A percentile compares a stretch with the other conserved stretches of the same genome.
phyloP scores from a whole-genome alignment of 1,140 invertebrate genomes.

The Zaprionus taronus region DNA sequence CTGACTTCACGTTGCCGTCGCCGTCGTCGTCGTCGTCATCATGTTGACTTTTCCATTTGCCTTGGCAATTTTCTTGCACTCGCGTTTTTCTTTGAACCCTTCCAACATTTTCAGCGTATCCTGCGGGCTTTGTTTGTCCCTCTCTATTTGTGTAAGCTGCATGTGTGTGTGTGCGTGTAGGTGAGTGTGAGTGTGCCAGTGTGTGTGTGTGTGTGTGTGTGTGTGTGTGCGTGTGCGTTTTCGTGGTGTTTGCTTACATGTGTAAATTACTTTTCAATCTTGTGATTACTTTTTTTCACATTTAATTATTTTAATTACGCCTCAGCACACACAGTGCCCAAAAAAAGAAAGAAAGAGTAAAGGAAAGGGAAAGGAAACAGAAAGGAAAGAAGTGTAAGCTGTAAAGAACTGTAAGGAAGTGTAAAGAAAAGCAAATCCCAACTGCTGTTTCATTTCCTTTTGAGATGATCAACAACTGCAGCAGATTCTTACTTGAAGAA shows the following conservation, averaged over 20 bases:
- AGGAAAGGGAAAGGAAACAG: background rate
- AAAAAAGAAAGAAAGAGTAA: background rate
- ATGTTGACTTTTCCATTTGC: constrained; percentile 81
- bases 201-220: constrained; percentile 31
- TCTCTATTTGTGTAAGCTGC: constrained; percentile 67
- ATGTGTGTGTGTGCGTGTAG: constrained; percentile 17
- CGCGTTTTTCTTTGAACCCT: constrained; percentile 62
- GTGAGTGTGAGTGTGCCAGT: constrained; percentile 15
- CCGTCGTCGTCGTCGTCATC: constrained; percentile 44
- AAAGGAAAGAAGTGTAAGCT: no score
- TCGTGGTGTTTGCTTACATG: constrained; percentile 78
- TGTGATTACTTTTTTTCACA: constrained; percentile 81
- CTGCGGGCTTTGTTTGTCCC: constrained; percentile 73
- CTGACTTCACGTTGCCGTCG: constrained; percentile 30
- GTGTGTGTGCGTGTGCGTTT: constrained; percentile 31
- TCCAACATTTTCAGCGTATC: constrained; percentile 52
- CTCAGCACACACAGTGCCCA: constrained; percentile 45
- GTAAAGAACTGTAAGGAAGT: no score
- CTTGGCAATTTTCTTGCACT: constrained; percentile 71
- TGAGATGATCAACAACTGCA: no score
- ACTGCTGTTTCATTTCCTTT: background rate
- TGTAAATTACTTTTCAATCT: constrained; percentile 83
- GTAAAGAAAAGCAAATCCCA: background rate
- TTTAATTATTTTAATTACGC: constrained; percentile 82
- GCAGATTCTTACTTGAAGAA: no score